A percentile compares a stretch with the other conserved stretches of the same genome.
phyloP scores from a whole-genome alignment of 2,888 invertebrate species.

The Orchestes rusci region DNA sequence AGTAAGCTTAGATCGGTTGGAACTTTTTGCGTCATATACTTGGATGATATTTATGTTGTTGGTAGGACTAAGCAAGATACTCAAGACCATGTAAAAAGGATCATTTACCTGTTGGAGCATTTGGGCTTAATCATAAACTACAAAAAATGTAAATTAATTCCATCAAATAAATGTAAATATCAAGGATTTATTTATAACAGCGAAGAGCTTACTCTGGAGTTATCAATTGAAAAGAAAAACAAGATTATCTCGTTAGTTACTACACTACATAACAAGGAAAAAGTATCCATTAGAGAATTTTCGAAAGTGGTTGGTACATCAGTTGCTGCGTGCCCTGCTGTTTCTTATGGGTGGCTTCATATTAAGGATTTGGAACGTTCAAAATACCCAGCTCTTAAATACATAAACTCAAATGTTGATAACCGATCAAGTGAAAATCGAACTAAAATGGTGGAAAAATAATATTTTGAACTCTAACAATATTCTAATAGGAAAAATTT shows the following conservation, averaged over 20 bases:
- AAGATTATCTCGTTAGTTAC: background rate
- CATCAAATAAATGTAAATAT: background rate
- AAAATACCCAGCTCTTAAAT: background rate
- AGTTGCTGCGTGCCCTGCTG: background rate
- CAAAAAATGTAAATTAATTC: background rate
- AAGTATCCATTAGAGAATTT: background rate
- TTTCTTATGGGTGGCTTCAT: background rate
- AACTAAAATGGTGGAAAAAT: background rate
- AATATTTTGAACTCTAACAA: background rate
- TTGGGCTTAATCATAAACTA: background rate
- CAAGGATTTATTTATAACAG: background rate
- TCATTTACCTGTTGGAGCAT: background rate
- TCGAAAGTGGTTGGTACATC: background rate
- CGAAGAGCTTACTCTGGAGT: background rate
- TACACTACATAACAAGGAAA: background rate
- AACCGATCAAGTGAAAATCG: background rate
- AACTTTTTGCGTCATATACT: background rate
- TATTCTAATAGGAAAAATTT: background rate
- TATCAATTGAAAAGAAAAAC: background rate
- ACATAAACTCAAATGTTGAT: background rate
- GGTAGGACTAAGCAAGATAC: background rate
- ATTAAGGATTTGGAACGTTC: background rate
- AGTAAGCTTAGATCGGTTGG: background rate
- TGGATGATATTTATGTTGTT: background rate
- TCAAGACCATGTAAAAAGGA: background rate